These are phyloP conservation scores for Sandelia bainsii DNA, from an alignment of 2,797 vertebrate species.

Conservation along the genomic window DNA sequence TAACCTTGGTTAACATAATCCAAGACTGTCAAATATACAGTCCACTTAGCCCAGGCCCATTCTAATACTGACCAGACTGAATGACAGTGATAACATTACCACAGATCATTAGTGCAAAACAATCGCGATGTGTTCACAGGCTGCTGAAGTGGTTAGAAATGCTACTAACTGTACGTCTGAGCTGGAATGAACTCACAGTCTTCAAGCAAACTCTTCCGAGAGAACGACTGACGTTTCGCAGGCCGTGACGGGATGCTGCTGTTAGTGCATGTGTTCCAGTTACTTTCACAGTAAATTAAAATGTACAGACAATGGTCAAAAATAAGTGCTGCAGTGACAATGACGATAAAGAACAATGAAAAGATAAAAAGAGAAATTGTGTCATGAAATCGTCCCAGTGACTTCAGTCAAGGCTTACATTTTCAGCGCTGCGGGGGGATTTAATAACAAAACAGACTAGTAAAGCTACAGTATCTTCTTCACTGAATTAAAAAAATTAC, in stretches of 20 bases:
- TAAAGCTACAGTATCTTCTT: neutral
- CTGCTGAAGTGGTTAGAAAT: constrained; percentile 20
- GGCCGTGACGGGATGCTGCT: neutral
- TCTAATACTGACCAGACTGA: constrained; percentile 16
- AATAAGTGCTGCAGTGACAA: constrained; percentile 70
- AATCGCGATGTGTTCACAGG: neutral
- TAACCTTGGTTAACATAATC: constrained; percentile 1
- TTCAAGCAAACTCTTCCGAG: neutral
- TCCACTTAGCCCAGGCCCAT: neutral
- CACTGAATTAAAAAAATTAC: too few relatives aligned
- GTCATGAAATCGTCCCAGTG: too few relatives aligned
- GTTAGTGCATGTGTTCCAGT: constrained; percentile 61
- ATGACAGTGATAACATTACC: constrained; percentile 3
- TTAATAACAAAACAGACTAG: neutral
- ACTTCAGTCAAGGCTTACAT: too few relatives aligned
- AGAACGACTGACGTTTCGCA: neutral
- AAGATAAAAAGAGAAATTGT: constrained; percentile 3
- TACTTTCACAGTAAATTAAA: constrained; percentile 39
- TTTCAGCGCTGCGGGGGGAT: too few relatives aligned
- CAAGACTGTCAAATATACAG: constrained; percentile 1
- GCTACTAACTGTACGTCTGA: constrained; percentile 1
- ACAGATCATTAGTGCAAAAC: constrained; percentile 29
- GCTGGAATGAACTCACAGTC: neutral
- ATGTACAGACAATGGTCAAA: constrained; percentile 36
- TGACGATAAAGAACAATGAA: constrained; percentile 30